Percentiles rank a stretch among this genome's conserved stretches.
Conservation (phyloP, 1,140 invertebrate species). For the Lepidurus apus region DNA sequence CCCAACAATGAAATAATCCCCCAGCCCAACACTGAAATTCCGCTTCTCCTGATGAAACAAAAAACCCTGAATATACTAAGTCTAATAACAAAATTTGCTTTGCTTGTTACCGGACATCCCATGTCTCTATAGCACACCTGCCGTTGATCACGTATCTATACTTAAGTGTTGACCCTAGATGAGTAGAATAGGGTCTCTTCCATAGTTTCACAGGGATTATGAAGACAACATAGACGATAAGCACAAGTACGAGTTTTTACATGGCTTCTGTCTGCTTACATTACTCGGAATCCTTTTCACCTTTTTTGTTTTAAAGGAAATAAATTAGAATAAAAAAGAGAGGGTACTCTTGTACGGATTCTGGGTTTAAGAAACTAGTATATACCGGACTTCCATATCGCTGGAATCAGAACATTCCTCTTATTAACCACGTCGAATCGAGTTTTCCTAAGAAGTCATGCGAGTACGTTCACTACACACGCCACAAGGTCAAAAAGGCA, state of each 20-base stretch:
- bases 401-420: not conserved
- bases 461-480: not conserved
- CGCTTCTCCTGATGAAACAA: too few relatives aligned
- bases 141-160: not conserved
- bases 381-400: not conserved
- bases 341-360: not conserved
- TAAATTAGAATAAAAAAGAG: not conserved
- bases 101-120: too few relatives aligned
- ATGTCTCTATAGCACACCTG: not conserved
- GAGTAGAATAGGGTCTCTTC: not conserved
- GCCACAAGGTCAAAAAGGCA: conserved; percentile 8
- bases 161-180: not conserved
- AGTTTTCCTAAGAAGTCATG: conserved; percentile 3
- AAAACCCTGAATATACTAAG: too few relatives aligned
- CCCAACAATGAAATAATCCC: too few relatives aligned
- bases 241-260: not conserved
- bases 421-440: not conserved
- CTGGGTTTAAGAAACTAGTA: not conserved
- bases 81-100: too few relatives aligned
- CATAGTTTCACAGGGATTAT: not conserved
- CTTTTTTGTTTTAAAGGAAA: not conserved
- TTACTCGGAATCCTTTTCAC: not conserved
- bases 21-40: too few relatives aligned
- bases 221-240: conserved; percentile 6
- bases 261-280: conserved; percentile 13